Conservation (phyloP, 2,113 vertebrate species). For the Axis porcinus region DNA sequence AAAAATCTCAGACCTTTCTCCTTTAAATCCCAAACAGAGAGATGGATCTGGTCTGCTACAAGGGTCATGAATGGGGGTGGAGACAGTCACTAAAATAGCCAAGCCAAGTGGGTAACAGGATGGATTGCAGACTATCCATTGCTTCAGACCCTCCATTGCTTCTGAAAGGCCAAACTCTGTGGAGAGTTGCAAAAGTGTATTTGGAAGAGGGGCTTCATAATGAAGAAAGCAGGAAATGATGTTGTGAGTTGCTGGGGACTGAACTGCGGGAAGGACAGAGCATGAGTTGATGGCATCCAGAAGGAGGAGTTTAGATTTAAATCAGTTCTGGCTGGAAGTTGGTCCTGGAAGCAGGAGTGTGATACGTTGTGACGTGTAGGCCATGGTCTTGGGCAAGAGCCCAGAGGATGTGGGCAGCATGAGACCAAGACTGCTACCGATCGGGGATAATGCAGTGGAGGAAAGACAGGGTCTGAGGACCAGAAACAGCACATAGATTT, state of each 20-base stretch:
- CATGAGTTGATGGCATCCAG: neutral
- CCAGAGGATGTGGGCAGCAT: neutral
- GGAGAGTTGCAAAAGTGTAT: neutral
- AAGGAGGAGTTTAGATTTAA: neutral
- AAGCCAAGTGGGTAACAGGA: too few species aligned
- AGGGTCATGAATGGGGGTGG: neutral
- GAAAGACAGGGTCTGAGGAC: neutral
- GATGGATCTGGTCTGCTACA: neutral
- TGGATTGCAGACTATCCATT: neutral
- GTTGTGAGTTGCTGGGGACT: neutral
- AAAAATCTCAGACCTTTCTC: neutral
- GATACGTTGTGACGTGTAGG: neutral
- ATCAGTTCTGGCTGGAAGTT: neutral
- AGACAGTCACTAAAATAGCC: neutral
- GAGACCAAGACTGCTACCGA: rapidly evolving
- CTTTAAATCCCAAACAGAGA: neutral
- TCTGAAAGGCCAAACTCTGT: neutral
- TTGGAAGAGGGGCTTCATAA: neutral
- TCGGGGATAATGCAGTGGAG: neutral
- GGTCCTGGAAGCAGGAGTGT: neutral
- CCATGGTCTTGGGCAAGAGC: neutral
- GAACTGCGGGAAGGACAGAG: neutral
- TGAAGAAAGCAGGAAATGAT: neutral
- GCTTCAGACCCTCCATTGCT: neutral
- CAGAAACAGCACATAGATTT: neutral